Conservation (phyloP, 2,113 vertebrate genomes). For the Gnathonemus longibarbis region DNA sequence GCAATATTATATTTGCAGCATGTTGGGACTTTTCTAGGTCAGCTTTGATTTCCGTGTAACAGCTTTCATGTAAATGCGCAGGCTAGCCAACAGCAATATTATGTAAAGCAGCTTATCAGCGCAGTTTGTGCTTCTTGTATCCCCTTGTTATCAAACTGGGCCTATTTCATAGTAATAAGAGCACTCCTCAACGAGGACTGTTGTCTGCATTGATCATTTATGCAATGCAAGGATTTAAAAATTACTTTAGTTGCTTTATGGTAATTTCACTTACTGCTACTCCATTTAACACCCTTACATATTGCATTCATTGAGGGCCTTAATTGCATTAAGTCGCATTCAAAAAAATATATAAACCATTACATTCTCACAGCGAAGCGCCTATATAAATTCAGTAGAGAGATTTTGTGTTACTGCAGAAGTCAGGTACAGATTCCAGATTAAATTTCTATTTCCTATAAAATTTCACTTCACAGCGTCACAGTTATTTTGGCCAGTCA, state of each 20-base stretch:
- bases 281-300: neutral
- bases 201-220: slow-evolving; percentile 17
- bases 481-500: neutral
- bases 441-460: neutral
- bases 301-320: neutral
- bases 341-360: neutral
- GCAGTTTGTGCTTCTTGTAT: slow-evolving; percentile 10
- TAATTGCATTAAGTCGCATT: neutral
- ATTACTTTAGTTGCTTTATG: neutral
- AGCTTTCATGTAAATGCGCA: slow-evolving; percentile 14
- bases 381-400: neutral
- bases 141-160: slow-evolving; percentile 12
- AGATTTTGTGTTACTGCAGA: neutral
- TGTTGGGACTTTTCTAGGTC: slow-evolving; percentile 15
- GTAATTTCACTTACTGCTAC: neutral
- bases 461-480: neutral
- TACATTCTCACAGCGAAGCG: neutral
- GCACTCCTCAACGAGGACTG: neutral
- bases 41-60: slow-evolving; percentile 19
- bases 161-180: slow-evolving; percentile 12
- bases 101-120: slow-evolving; percentile 17
- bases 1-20: slow-evolving; percentile 14
- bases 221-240: neutral
- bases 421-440: neutral
- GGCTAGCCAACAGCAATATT: slow-evolving; percentile 17